Percentiles rank a stretch among this genome's conserved stretches.
Conservation (phyloP, 2,113 vertebrate species). For the Pseudonaja textilis region DNA sequence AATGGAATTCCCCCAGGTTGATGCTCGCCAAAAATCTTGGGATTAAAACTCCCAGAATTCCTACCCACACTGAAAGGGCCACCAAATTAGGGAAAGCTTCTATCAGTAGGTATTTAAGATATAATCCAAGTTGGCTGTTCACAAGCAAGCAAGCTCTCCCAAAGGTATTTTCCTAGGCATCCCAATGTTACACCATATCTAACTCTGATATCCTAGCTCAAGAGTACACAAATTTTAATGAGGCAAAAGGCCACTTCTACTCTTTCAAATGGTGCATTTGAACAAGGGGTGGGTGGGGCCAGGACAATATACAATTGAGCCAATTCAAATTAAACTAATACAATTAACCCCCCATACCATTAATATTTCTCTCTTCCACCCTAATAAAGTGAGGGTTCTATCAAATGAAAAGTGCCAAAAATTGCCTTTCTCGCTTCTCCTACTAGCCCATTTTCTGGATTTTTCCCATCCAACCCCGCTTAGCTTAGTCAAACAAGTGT, state of each 20-base stretch:
- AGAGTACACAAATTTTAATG: not conserved
- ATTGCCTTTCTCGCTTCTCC: not conserved
- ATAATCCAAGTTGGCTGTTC: not conserved
- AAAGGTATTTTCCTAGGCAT: not conserved
- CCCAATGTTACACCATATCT: not conserved
- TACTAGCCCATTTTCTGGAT: not conserved
- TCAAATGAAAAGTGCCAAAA: not conserved
- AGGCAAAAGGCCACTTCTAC: not conserved
- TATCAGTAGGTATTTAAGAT: not conserved
- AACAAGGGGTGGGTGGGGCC: not conserved
- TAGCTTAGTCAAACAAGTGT: not conserved
- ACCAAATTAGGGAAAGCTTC: not conserved
- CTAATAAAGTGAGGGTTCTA: not conserved
- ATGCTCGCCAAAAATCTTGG: not conserved
- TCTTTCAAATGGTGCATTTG: not conserved
- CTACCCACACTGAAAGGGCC: not conserved
- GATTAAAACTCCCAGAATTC: not conserved
- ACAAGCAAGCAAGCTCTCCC: not conserved
- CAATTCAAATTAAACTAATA: not conserved
- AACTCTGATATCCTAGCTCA: not conserved
- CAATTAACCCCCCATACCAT: not conserved
- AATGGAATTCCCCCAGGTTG: not conserved
- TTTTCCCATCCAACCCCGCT: not conserved
- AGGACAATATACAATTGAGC: not conserved
- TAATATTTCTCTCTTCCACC: not conserved